Percentiles rank a stretch among this genome's conserved stretches.
Evolutionary conservation across 2,888 invertebrate genomes (phyloP).

Genomic region (Caenorhabditis sp.): DNA sequence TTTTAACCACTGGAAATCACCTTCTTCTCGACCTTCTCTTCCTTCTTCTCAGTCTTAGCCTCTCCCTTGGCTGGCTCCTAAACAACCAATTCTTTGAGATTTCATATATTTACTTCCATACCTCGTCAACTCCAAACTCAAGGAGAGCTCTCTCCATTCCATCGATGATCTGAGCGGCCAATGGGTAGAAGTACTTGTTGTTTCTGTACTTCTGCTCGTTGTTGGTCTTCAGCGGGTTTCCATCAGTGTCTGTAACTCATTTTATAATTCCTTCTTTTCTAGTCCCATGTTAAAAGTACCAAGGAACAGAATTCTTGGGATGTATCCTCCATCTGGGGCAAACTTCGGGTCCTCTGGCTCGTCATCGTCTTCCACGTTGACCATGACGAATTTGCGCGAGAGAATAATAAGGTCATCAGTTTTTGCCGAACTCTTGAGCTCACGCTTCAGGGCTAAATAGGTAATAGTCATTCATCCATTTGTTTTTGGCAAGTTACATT

Average conservation of each 20-base stretch:
- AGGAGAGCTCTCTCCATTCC: slow-evolving; percentile 67
- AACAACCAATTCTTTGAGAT: slow-evolving; percentile 18
- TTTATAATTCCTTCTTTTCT: neutral
- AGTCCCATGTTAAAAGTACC: slow-evolving; percentile 64
- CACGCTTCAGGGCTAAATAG: slow-evolving; percentile 68
- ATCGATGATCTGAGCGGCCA: slow-evolving; percentile 70
- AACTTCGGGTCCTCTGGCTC: slow-evolving; percentile 80
- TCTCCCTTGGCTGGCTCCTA: slow-evolving; percentile 48
- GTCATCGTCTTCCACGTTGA: slow-evolving; percentile 81
- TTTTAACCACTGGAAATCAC: slow-evolving; percentile 3
- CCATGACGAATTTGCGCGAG: slow-evolving; percentile 80
- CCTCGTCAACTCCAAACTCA: slow-evolving; percentile 56
- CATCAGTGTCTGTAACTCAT: slow-evolving; percentile 78
- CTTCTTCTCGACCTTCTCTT: slow-evolving; percentile 53
- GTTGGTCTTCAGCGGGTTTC: slow-evolving; percentile 78
- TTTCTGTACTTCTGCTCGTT: slow-evolving; percentile 78
- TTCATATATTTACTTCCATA: slow-evolving; percentile 11
- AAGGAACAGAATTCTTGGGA: slow-evolving; percentile 80
- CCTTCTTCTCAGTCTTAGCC: slow-evolving; percentile 37
- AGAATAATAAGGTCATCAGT: slow-evolving; percentile 79
- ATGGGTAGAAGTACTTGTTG: slow-evolving; percentile 76
- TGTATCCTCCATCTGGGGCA: slow-evolving; percentile 81
- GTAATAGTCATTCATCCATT: neutral
- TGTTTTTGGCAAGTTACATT: slow-evolving; percentile 67
- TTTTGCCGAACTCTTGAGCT: slow-evolving; percentile 72